Percentiles rank a stretch among this genome's conserved stretches.
These are phyloP conservation scores for Neomonachus schauinslandi DNA, from an alignment of 2,113 vertebrate species.

Conservation along the genomic window DNA sequence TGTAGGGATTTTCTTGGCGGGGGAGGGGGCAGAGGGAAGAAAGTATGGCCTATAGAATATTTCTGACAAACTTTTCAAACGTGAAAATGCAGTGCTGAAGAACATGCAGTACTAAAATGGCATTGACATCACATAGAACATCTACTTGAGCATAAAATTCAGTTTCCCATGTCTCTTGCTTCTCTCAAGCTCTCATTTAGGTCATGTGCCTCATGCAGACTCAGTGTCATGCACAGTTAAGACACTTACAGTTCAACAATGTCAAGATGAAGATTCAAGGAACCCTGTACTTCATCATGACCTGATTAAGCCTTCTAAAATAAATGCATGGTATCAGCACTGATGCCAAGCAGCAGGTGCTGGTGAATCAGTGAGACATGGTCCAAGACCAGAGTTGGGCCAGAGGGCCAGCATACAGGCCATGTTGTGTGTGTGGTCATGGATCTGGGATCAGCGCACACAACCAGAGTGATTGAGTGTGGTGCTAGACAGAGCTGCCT, in stretches of 20 bases:
- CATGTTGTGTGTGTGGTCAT: not conserved
- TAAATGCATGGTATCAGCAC: not conserved
- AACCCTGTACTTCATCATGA: not conserved
- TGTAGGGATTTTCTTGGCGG: not conserved
- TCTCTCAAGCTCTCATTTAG: not conserved
- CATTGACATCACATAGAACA: not conserved
- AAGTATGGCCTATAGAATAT: not conserved
- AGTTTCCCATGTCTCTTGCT: not conserved
- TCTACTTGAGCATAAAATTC: not conserved
- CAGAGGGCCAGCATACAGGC: not conserved
- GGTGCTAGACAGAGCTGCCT: not conserved
- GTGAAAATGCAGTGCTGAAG: not conserved
- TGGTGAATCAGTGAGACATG: not conserved
- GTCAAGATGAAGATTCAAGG: not conserved
- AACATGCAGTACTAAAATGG: not conserved
- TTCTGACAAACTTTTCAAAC: not conserved
- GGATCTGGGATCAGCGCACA: not conserved
- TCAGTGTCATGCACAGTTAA: not conserved
- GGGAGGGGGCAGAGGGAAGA: no score
- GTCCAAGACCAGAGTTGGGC: not conserved
- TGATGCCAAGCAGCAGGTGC: not conserved
- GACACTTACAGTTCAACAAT: not conserved
- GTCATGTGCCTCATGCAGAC: not conserved
- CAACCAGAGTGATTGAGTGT: not conserved
- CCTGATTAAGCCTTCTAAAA: not conserved